A percentile compares a stretch with the other conserved stretches of the same genome.
Evolutionary conservation across 1,140 invertebrate species (phyloP).

Genomic region (Popillia japonica): DNA sequence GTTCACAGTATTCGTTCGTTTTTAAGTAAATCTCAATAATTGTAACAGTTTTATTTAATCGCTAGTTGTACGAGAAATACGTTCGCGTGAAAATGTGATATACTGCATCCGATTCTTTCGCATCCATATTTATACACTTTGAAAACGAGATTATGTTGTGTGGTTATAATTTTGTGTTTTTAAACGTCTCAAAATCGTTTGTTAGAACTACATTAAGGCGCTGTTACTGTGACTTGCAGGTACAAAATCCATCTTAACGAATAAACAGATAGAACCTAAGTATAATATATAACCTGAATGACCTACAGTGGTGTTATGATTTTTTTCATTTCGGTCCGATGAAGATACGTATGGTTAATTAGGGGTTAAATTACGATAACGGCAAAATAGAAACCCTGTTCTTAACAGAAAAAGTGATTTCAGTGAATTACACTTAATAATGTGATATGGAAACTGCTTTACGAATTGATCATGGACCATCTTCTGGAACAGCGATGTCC

Average conservation of each 20-base stretch:
- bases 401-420: slow-evolving; percentile 32
- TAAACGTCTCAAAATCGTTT: background rate
- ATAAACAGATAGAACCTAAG: slow-evolving; percentile 1
- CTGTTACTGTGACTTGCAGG: slow-evolving; percentile 22
- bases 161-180: background rate
- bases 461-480: slow-evolving; percentile 27
- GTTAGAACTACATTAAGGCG: background rate
- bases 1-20: background rate
- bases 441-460: slow-evolving; percentile 32
- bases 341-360: background rate
- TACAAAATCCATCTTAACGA: slow-evolving; percentile 25
- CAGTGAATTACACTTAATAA: slow-evolving; percentile 23
- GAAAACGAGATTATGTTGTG: slow-evolving; percentile 16
- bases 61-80: background rate
- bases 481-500: slow-evolving; percentile 30
- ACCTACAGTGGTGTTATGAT: slow-evolving; percentile 15
- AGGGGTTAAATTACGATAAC: background rate
- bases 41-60: background rate
- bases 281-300: slow-evolving; percentile 3
- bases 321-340: slow-evolving; percentile 1
- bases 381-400: background rate
- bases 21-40: background rate
- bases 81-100: slow-evolving; percentile 23
- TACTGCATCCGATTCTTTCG: background rate
- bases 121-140: background rate